These are phyloP conservation scores for Heliconius nattereri DNA, from an alignment of 1,140 invertebrate genomes.

Conservation along the genomic window DNA sequence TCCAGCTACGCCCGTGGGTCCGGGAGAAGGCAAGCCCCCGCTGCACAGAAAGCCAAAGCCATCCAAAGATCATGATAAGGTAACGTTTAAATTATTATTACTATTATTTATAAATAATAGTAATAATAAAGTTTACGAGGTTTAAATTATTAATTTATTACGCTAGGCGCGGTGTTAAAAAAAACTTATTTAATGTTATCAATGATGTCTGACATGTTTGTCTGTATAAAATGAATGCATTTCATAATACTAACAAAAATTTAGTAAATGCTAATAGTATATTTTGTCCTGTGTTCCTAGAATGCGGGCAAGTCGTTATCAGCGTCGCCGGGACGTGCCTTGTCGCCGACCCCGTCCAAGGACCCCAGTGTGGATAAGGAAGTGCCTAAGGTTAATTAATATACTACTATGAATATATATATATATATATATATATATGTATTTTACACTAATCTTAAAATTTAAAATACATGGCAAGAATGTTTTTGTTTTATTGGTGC, in stretches of 20 bases:
- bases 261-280: not conserved
- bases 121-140: too few relatives aligned
- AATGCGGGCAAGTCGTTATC: conserved; percentile 59
- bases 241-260: too few relatives aligned
- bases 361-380: conserved; percentile 53
- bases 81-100: conserved; percentile 11
- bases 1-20: conserved; percentile 54
- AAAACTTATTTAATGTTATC: too few relatives aligned
- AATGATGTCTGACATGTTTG: too few relatives aligned
- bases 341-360: conserved; percentile 50
- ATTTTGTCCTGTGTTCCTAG: not conserved
- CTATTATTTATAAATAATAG: too few relatives aligned
- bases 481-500: too few relatives aligned
- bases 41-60: conserved; percentile 80
- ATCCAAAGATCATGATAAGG: conserved; percentile 78
- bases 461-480: too few relatives aligned
- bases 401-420: too few relatives aligned
- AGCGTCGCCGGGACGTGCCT: conserved; percentile 61
- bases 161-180: too few relatives aligned
- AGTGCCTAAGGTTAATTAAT: not conserved
- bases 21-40: conserved; percentile 75
- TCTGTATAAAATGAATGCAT: too few relatives aligned
- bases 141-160: not conserved
- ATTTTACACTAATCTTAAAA: too few relatives aligned
- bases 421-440: too few relatives aligned